Evolutionary conservation across 2,113 vertebrate genomes (phyloP), one percentile per base, ranked within the genome.

Genomic region (Seriola rivoliana): DNA sequence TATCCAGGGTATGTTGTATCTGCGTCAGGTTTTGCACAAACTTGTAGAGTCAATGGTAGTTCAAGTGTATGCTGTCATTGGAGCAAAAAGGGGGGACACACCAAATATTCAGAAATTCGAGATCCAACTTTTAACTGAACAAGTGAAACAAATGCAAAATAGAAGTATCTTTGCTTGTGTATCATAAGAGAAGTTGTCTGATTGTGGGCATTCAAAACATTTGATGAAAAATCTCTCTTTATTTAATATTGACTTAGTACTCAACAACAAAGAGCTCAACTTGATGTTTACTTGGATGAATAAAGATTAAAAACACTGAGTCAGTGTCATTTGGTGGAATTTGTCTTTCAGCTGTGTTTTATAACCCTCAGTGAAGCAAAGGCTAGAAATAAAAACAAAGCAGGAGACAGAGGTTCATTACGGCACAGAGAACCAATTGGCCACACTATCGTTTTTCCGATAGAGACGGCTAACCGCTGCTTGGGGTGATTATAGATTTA

Each of bases 401-500:
- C 69, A 46, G 80, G 17, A 88, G 54, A 80, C 78, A 73, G 73
- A 80, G 54, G 52, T 79, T 88, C 71, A 88, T 83, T 86, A 88
- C 36, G 4, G 79, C 59, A 44, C 57, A 68, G 59, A 70, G 62
- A 78, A 80, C 65, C 78, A 76, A 76, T 75, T 76, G 86, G 82
- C 75, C 77, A 67, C 57, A 65, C 54, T 17, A 70, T 87, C 4
- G 66, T 79, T 82, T 90, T 85, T 79, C 80, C 82, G 14, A 84
- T 84, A 38, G 75, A 75, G 75, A 11, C 40, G 29, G 48, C 81
- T 80, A 80, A 89, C 84, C 78, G 52, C 80, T 79, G 85, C 85
- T 88, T 82, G 85, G 70, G 84, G 81, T 90, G 77, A 88, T 92
- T 91, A 90, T 90, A 58, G 88, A 90, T 92, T 88, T 89, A 90